Evolutionary conservation across 2,113 vertebrate genomes (phyloP).

Genomic region (Burhinus oedicnemus): DNA sequence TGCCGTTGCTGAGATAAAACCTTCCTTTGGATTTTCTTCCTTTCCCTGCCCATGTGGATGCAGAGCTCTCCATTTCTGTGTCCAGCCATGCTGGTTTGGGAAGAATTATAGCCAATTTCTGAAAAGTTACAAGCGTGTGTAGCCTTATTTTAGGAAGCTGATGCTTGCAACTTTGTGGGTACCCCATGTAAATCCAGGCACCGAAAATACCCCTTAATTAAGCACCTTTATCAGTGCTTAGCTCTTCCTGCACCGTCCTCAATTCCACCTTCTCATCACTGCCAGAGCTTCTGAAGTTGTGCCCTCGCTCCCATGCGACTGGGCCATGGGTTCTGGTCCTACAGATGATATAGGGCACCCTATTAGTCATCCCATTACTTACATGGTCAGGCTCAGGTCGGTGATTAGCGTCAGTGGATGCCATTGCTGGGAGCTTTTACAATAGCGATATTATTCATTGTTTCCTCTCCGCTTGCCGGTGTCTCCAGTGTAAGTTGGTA

Average conservation of each 20-base stretch:
- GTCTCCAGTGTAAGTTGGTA: neutral
- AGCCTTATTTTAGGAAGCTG: neutral
- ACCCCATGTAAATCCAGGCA: neutral
- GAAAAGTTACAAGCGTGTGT: neutral
- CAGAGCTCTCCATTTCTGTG: fast-evolving
- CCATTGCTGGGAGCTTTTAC: constrained; percentile 1
- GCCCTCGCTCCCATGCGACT: neutral
- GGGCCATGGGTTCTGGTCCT: neutral
- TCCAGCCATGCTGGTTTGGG: neutral
- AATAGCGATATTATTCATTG: constrained; percentile 54
- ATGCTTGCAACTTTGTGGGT: neutral
- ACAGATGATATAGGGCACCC: neutral
- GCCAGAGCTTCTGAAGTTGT: neutral
- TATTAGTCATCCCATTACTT: constrained; percentile 11
- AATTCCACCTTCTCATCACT: neutral
- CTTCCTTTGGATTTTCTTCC: neutral
- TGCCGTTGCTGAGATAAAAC: neutral
- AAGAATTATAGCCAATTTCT: neutral
- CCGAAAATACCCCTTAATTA: neutral
- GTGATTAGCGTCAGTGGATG: constrained; percentile 14
- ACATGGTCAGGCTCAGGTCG: neutral
- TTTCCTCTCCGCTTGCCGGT: constrained; percentile 8
- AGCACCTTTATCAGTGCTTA: neutral
- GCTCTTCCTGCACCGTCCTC: neutral
- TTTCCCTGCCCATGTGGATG: neutral